Evolutionary conservation across 2,113 vertebrate species (phyloP).

Genomic region (Phrynosoma blainvillii): DNA sequence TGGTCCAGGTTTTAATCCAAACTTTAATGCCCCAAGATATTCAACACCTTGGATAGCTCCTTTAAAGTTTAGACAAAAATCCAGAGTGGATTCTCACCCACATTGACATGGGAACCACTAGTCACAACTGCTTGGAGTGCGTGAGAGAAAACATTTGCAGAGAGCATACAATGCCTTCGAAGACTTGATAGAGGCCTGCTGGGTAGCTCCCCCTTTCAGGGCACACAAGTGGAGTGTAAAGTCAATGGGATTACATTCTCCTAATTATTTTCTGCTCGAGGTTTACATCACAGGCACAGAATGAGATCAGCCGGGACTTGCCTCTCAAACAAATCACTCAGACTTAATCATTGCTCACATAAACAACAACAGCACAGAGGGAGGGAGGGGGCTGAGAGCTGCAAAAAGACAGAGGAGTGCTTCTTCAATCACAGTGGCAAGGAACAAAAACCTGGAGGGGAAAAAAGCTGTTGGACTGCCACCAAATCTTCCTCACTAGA

Average conservation of each 20-base stretch:
- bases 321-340: slow-evolving; percentile 82
- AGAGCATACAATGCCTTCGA: slow-evolving; percentile 25
- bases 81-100: no score
- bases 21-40: no score
- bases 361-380: slow-evolving; percentile 70
- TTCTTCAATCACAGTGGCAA: slow-evolving; percentile 81
- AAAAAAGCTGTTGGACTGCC: slow-evolving; percentile 83
- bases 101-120: no score
- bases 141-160: background rate
- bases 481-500: slow-evolving; percentile 87
- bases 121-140: background rate
- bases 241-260: slow-evolving; percentile 84
- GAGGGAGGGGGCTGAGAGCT: slow-evolving; percentile 49
- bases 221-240: slow-evolving; percentile 78
- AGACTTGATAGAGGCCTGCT: slow-evolving; percentile 32
- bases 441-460: slow-evolving; percentile 85
- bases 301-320: slow-evolving; percentile 81
- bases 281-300: slow-evolving; percentile 79
- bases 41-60: no score
- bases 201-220: slow-evolving; percentile 48
- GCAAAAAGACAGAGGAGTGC: slow-evolving; percentile 80
- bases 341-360: slow-evolving; percentile 84
- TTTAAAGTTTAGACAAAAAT: no score
- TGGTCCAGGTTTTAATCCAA: no score
- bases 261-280: slow-evolving; percentile 85